Evolutionary conservation across 2,113 vertebrate species (phyloP).

Genomic region (Varanus salvator): DNA sequence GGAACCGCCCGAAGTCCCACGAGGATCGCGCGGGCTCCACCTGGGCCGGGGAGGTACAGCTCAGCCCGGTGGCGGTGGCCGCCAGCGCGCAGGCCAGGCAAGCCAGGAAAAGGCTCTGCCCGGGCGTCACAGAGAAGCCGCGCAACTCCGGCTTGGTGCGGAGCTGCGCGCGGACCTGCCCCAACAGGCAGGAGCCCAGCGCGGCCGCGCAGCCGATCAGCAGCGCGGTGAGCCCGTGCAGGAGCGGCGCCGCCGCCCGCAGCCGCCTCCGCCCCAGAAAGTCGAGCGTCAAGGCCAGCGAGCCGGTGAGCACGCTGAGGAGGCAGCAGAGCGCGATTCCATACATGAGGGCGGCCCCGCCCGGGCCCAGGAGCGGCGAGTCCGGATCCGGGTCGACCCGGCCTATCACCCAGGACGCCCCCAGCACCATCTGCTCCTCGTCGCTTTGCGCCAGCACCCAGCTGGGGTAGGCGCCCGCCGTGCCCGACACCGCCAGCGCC

Average conservation of each 20-base stretch:
- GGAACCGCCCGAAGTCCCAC: neutral
- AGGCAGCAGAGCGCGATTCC: slow-evolving; percentile 4
- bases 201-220: neutral
- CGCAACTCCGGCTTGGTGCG: neutral
- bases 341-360: neutral
- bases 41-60: neutral
- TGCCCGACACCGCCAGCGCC: neutral
- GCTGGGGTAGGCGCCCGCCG: neutral
- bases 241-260: neutral
- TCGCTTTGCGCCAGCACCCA: neutral
- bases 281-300: neutral
- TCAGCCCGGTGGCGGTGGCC: neutral
- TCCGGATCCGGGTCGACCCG: neutral
- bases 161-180: neutral
- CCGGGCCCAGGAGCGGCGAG: neutral
- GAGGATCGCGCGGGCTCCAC: neutral
- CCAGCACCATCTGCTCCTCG: neutral
- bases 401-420: neutral
- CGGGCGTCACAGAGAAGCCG: neutral
- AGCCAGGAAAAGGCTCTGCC: slow-evolving; percentile 10
- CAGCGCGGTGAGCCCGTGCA: neutral
- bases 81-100: slow-evolving; percentile 7
- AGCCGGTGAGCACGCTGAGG: neutral
- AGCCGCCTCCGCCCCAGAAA: neutral
- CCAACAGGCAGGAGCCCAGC: neutral